Percentiles rank a stretch among this genome's conserved stretches.
phyloP scores from a whole-genome alignment of 2,888 invertebrate genomes.

The Tachina grossa region DNA sequence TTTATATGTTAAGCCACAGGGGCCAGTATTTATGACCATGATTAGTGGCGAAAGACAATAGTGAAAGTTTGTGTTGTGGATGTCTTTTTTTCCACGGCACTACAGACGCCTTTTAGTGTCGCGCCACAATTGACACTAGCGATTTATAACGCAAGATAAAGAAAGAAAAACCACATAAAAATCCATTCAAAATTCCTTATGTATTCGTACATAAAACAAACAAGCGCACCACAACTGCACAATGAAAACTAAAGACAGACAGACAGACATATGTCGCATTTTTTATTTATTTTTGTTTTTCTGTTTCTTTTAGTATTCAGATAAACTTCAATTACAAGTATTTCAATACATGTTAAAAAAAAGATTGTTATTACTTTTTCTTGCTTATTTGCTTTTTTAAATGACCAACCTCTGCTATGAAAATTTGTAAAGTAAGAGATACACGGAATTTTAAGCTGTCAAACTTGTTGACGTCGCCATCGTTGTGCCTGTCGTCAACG shows the following conservation, averaged over 20 bases:
- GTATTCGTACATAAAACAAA: conserved; percentile 38
- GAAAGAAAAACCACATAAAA: conserved; percentile 55
- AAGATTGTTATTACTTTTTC: conserved; percentile 44
- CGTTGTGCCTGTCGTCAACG: conserved; percentile 50
- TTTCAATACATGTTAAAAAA: conserved; percentile 59
- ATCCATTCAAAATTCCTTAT: conserved; percentile 55
- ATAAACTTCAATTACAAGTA: conserved; percentile 68
- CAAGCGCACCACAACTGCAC: conserved; percentile 5
- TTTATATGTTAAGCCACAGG: conserved; percentile 35
- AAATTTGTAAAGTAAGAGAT: conserved; percentile 21
- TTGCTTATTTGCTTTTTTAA: not conserved
- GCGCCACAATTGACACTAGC: conserved; percentile 68
- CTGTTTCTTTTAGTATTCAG: conserved; percentile 28
- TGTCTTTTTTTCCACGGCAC: not conserved
- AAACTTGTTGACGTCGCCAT: conserved; percentile 61
- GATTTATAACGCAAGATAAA: conserved; percentile 69
- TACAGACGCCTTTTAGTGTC: conserved; percentile 64
- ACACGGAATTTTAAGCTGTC: conserved; percentile 50
- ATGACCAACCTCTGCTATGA: not conserved
- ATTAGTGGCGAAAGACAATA: conserved; percentile 56
- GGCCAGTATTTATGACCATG: conserved; percentile 59
- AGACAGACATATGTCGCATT: too few relatives aligned
- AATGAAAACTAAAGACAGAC: conserved; percentile 19
- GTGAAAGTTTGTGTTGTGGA: conserved; percentile 60
- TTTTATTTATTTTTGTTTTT: conserved; percentile 18